Conservation (phyloP, 2,797 vertebrate genomes). For the Hippoglossus hippoglossus region DNA sequence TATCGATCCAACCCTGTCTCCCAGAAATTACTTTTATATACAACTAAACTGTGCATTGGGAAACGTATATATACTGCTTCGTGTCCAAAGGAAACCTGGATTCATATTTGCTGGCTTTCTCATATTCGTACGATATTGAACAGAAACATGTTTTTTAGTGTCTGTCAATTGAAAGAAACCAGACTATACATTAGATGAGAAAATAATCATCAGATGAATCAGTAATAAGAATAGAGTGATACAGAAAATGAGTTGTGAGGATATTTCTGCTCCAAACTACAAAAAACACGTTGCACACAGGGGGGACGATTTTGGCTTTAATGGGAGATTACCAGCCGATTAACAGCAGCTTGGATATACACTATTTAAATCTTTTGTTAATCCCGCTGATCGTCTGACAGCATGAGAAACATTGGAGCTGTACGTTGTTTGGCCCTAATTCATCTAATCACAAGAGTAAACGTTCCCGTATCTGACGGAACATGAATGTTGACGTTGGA, state of each 20-base stretch:
- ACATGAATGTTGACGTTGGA: constrained; percentile 38
- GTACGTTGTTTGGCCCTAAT: constrained; percentile 21
- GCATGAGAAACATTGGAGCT: constrained; percentile 10
- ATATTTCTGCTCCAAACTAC: background rate
- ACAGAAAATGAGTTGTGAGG: no score
- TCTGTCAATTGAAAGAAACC: no score
- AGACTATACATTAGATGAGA: no score
- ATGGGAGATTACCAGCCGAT: background rate
- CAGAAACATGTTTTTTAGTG: no score
- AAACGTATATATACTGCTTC: no score
- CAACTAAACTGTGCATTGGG: background rate
- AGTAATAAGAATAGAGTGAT: no score
- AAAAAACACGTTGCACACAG: background rate
- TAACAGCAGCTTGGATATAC: constrained; percentile 41
- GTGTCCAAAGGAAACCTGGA: background rate
- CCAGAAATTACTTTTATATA: background rate
- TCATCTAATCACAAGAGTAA: constrained; percentile 60
- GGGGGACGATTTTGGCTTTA: background rate
- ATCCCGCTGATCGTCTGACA: constrained; percentile 40
- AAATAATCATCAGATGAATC: no score
- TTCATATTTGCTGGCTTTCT: background rate
- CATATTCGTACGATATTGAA: no score
- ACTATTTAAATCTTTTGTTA: constrained; percentile 33
- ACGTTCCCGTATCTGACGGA: constrained; percentile 39
- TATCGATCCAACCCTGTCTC: background rate